phyloP scores from a whole-genome alignment of 2,797 vertebrate species.

The Pterois miles region DNA sequence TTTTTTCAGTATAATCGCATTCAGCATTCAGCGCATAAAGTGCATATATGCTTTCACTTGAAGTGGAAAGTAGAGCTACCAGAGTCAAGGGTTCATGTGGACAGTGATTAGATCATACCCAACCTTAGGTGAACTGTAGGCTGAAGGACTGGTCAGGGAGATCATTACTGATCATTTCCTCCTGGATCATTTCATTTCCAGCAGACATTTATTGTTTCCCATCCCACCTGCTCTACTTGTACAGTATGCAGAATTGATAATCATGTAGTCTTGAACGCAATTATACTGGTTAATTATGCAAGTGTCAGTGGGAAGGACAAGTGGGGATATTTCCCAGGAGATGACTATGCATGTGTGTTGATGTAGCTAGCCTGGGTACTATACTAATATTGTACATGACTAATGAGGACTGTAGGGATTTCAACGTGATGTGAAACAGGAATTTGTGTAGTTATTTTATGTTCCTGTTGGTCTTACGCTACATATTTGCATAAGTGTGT shows the following conservation, averaged over 20 bases:
- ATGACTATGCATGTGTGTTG: slow-evolving; percentile 11
- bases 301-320: slow-evolving; percentile 46
- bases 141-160: neutral
- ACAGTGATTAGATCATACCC: neutral
- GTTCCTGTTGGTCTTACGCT: neutral
- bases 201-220: neutral
- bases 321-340: slow-evolving; percentile 44
- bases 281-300: slow-evolving; percentile 57
- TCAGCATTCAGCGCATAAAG: too few species aligned
- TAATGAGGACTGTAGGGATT: slow-evolving; percentile 60
- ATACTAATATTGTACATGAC: slow-evolving; percentile 25
- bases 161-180: slow-evolving; percentile 5
- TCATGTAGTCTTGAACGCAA: slow-evolving; percentile 28
- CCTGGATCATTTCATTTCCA: slow-evolving; percentile 10
- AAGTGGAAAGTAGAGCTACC: neutral
- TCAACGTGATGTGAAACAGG: neutral
- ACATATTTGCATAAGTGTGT: slow-evolving; percentile 9
- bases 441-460: neutral
- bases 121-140: neutral
- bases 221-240: neutral
- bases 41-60: slow-evolving; percentile 8
- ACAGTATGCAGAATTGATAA: slow-evolving; percentile 41
- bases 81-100: neutral
- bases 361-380: neutral
- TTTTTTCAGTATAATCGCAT: too few species aligned